phyloP scores from a whole-genome alignment of 1,140 invertebrate genomes.

The Trialeurodes vaporariorum region DNA sequence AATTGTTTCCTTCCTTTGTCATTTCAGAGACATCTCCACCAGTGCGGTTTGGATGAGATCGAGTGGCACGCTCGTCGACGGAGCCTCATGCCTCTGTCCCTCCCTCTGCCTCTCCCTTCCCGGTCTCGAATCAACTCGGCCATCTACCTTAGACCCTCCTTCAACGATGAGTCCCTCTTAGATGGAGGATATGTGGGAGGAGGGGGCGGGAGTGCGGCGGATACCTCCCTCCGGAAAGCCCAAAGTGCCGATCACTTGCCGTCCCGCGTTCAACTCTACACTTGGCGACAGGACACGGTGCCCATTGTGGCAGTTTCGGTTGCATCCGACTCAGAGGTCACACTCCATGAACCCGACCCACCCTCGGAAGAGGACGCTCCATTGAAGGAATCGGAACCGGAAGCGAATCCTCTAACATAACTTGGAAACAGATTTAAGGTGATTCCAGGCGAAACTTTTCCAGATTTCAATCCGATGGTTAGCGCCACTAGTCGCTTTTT shows the following conservation, averaged over 20 bases:
- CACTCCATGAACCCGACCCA: constrained; percentile 11
- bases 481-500: too few relatives aligned
- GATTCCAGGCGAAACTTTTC: too few relatives aligned
- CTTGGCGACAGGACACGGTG: constrained; percentile 7
- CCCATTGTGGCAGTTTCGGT: constrained; percentile 23
- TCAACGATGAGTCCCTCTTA: constrained; percentile 9
- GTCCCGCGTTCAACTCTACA: background rate
- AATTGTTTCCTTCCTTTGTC: background rate
- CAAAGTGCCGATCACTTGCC: constrained; percentile 20
- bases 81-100: constrained; percentile 11
- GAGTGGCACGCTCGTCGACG: constrained; percentile 15
- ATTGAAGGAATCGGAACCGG: background rate
- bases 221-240: constrained; percentile 13
- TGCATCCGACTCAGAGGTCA: constrained; percentile 19
- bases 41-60: background rate
- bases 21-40: background rate
- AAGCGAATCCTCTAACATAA: too few relatives aligned
- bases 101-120: constrained; percentile 15
- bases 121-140: constrained; percentile 27
- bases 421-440: too few relatives aligned
- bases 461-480: too few relatives aligned
- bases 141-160: constrained; percentile 24
- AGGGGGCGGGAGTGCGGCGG: constrained; percentile 11
- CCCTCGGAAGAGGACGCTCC: background rate
- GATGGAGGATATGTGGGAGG: too few relatives aligned